A percentile compares a stretch with the other conserved stretches of the same genome.
phyloP scores from a whole-genome alignment of 1,140 invertebrate genomes.

The Diprion similis region DNA sequence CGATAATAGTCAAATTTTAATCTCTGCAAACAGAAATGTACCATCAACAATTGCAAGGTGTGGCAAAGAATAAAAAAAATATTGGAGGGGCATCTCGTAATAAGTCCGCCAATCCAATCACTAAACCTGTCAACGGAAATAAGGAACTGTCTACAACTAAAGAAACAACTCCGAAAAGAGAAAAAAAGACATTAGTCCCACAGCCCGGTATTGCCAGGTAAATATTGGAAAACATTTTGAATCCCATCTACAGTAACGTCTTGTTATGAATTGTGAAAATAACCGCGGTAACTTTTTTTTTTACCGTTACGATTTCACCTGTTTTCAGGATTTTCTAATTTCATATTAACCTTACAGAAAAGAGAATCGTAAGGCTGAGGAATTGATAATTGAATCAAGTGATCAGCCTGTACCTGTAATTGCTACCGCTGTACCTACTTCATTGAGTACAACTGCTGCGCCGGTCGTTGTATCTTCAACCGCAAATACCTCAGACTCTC shows the following conservation, averaged over 20 bases:
- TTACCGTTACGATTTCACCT: not conserved
- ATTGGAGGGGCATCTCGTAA: slow-evolving; percentile 52
- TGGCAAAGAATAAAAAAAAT: slow-evolving; percentile 65
- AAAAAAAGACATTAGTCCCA: slow-evolving; percentile 46
- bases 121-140: slow-evolving; percentile 42
- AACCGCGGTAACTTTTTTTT: not conserved
- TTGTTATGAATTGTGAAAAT: too few relatives aligned
- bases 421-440: slow-evolving; percentile 23
- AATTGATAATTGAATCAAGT: slow-evolving; percentile 37
- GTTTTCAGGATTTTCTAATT: not conserved
- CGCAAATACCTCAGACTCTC: slow-evolving; percentile 25
- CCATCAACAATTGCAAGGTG: slow-evolving; percentile 71
- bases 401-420: slow-evolving; percentile 42
- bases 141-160: slow-evolving; percentile 59
- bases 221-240: slow-evolving; percentile 2
- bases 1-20: not conserved
- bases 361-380: slow-evolving; percentile 50
- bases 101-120: slow-evolving; percentile 44
- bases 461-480: slow-evolving; percentile 31
- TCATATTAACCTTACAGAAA: slow-evolving; percentile 37
- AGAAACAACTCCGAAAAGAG: slow-evolving; percentile 51
- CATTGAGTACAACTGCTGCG: slow-evolving; percentile 26
- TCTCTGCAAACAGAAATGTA: slow-evolving; percentile 53
- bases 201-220: slow-evolving; percentile 49
- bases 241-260: too few relatives aligned